phyloP scores from a whole-genome alignment of 2,888 invertebrate genomes.

The Nemurella pictetii region DNA sequence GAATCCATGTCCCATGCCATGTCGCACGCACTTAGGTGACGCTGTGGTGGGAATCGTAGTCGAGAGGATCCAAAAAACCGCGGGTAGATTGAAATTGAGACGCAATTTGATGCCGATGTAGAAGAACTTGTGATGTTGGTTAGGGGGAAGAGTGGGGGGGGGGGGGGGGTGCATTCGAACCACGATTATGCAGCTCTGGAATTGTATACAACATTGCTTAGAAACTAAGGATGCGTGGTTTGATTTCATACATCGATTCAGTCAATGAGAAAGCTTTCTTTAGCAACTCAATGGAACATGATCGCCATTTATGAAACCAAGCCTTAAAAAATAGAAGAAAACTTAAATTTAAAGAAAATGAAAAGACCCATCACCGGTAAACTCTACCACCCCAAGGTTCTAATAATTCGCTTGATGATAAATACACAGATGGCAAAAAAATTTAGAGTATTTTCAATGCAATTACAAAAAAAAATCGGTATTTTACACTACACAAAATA shows the following conservation, averaged over 20 bases:
- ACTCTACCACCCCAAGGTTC: conserved; percentile 23
- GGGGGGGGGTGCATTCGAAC: not conserved
- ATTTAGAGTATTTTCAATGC: not conserved
- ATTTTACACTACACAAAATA: not conserved
- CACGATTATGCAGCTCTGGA: too few species aligned
- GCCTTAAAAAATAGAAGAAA: not conserved
- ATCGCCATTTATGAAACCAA: not conserved
- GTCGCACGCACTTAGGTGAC: not conserved
- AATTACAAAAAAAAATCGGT: not conserved
- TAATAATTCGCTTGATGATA: not conserved
- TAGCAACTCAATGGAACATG: not conserved
- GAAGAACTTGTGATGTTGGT: not conserved
- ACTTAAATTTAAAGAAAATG: conserved; percentile 20
- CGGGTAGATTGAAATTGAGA: not conserved
- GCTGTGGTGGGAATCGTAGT: not conserved
- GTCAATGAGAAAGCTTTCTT: too few species aligned
- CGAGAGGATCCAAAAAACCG: too few species aligned
- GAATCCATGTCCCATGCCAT: too few species aligned
- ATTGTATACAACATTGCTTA: not conserved
- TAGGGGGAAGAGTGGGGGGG: not conserved
- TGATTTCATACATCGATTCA: too few species aligned
- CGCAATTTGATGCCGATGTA: too few species aligned
- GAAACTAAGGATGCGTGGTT: too few species aligned
- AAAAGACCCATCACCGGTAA: conserved; percentile 27
- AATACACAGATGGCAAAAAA: conserved; percentile 5